Evolutionary conservation across 1,140 invertebrate species (phyloP).

Genomic region (Lordiphosa mommai): DNA sequence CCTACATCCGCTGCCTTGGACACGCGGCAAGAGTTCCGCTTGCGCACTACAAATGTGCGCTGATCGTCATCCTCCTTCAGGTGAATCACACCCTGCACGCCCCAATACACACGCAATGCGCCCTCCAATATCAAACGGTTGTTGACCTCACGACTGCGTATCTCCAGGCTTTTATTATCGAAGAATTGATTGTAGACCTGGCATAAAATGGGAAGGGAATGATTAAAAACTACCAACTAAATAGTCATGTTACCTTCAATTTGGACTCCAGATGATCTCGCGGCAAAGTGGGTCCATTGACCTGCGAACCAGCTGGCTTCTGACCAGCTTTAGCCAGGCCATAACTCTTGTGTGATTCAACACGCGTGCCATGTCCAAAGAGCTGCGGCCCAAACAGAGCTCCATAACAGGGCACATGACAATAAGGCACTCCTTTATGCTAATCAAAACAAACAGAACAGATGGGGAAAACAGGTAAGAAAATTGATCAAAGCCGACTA

Average conservation of each 20-base stretch:
- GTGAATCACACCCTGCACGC: constrained; percentile 90
- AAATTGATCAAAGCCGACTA: constrained; percentile 8
- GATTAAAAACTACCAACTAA: no score
- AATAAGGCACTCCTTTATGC: constrained; percentile 95
- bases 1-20: constrained; percentile 65
- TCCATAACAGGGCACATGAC: constrained; percentile 94
- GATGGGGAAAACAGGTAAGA: background rate
- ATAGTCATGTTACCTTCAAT: constrained; percentile 86
- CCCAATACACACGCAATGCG: constrained; percentile 91
- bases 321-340: constrained; percentile 83
- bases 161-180: constrained; percentile 88
- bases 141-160: constrained; percentile 88
- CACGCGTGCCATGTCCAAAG: constrained; percentile 92
- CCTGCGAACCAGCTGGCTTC: constrained; percentile 47
- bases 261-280: constrained; percentile 89
- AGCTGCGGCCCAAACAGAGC: constrained; percentile 92
- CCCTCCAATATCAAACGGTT: constrained; percentile 89
- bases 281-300: constrained; percentile 79
- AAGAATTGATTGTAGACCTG: constrained; percentile 86
- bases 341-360: constrained; percentile 92
- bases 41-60: constrained; percentile 85
- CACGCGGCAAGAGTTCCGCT: constrained; percentile 84
- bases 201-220: background rate
- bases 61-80: constrained; percentile 93
- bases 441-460: constrained; percentile 78